These are phyloP conservation scores for Hylomyscus alleni DNA, from an alignment of 2,797 vertebrate species.

Conservation along the genomic window DNA sequence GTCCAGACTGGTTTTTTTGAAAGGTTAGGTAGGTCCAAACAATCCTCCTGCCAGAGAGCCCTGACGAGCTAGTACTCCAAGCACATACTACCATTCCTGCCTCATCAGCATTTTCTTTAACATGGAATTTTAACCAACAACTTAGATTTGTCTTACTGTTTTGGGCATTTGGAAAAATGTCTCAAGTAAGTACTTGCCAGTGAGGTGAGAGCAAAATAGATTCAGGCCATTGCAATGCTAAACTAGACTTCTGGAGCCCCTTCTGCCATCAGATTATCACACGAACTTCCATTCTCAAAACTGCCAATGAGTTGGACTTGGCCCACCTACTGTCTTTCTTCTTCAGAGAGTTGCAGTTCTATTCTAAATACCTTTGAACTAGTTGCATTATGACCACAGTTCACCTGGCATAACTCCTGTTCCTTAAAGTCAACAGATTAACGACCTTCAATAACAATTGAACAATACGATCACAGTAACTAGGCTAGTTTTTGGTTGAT, in stretches of 20 bases:
- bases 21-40: background rate
- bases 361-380: background rate
- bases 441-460: background rate
- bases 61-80: background rate
- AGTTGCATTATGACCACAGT: background rate
- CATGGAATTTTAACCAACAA: conserved; percentile 41
- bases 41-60: background rate
- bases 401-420: background rate
- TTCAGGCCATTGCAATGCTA: background rate
- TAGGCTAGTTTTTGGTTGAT: background rate
- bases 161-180: background rate
- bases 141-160: background rate
- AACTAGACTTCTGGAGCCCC: conserved; percentile 25
- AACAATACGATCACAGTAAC: background rate
- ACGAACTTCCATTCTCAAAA: background rate
- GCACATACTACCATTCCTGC: background rate
- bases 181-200: background rate
- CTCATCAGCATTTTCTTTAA: background rate
- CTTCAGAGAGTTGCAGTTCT: background rate
- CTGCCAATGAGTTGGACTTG: background rate
- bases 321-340: background rate
- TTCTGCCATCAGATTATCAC: background rate
- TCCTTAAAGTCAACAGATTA: background rate
- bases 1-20: background rate
- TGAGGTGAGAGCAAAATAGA: background rate